Percentiles rank a stretch among this genome's conserved stretches.
Evolutionary conservation across 92 coral and sea anemone species (phyloP).

Genomic region (Ricordea florida): DNA sequence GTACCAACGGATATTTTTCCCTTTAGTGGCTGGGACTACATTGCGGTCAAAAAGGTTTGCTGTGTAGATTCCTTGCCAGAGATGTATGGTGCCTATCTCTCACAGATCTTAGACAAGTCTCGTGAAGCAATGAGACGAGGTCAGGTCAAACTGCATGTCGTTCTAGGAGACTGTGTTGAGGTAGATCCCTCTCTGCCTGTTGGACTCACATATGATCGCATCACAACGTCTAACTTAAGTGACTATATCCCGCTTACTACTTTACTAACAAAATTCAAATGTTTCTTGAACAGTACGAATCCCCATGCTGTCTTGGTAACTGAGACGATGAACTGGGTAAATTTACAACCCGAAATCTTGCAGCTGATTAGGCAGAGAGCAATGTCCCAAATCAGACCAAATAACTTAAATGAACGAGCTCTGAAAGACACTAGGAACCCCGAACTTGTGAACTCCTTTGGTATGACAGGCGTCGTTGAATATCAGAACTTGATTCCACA

Average conservation of each 20-base stretch:
- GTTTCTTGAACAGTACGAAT: constrained; percentile 18
- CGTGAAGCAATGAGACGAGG: neutral
- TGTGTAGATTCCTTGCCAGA: constrained; percentile 1
- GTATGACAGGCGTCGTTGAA: constrained; percentile 12
- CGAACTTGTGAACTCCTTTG: constrained; percentile 2
- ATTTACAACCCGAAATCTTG: neutral
- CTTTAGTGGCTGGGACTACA: constrained; percentile 65
- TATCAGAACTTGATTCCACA: constrained; percentile 25
- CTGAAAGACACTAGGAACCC: constrained; percentile 41
- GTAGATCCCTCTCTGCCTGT: constrained; percentile 7
- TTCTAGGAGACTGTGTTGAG: constrained; percentile 47
- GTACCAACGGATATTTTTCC: constrained; percentile 11
- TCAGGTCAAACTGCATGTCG: constrained; percentile 18
- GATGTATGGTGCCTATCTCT: constrained; percentile 48
- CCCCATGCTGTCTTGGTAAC: constrained; percentile 46
- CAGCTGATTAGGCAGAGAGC: neutral
- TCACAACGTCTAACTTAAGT: constrained; percentile 53
- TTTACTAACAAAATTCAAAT: constrained; percentile 7
- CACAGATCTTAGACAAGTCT: constrained; percentile 18
- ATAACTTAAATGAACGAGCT: too few species aligned
- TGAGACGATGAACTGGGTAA: constrained; percentile 35
- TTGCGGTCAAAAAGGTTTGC: constrained; percentile 17
- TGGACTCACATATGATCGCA: constrained; percentile 45
- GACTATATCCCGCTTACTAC: constrained; percentile 31
- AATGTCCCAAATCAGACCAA: too few species aligned